A percentile compares a stretch with the other conserved stretches of the same genome.
phyloP scores from a whole-genome alignment of 2,113 vertebrate species.

The Camelus dromedarius region DNA sequence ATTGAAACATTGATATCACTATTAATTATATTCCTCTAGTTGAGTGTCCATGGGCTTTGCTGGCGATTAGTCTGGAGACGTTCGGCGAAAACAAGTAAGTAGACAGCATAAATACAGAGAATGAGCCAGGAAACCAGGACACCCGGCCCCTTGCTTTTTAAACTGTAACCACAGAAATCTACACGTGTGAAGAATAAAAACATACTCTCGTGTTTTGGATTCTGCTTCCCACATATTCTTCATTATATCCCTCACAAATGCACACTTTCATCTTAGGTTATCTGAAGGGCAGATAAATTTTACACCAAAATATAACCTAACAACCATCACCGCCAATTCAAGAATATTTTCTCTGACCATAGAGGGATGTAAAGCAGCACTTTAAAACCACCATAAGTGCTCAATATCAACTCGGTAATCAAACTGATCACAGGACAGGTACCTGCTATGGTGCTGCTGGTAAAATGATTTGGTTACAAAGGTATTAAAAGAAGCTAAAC shows the following conservation, averaged over 20 bases:
- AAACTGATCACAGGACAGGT: background rate
- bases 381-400: background rate
- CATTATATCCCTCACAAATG: background rate
- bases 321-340: background rate
- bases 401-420: background rate
- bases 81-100: background rate
- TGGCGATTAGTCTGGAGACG: background rate
- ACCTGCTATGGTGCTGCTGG: background rate
- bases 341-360: background rate
- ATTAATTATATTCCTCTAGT: background rate
- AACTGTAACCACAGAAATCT: background rate
- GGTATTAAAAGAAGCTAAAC: background rate
- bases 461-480: background rate
- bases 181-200: background rate
- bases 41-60: background rate
- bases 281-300: conserved; percentile 1
- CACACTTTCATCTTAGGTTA: background rate
- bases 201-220: background rate
- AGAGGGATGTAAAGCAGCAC: background rate
- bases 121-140: background rate
- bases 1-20: background rate
- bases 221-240: background rate
- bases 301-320: background rate
- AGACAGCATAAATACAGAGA: background rate
- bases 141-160: background rate